Base-by-base conservation (phyloP, 1,140 invertebrate genomes). In the Trichonephila clavata region DNA sequence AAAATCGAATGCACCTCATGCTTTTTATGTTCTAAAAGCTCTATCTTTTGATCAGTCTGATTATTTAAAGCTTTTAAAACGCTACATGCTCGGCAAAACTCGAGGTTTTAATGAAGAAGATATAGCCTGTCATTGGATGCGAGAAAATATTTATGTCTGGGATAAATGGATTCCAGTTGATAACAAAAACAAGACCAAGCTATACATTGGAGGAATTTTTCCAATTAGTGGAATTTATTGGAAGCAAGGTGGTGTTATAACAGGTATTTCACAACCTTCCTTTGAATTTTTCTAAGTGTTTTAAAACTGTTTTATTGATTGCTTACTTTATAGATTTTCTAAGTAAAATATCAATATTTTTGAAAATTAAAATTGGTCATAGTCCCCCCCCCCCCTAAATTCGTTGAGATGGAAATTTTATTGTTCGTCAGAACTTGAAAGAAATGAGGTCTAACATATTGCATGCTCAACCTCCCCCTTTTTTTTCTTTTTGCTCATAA, bases 151-250 rank as follows among this genome's bases (percentile, higher is more conserved):
- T n/a, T 93, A 95, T 24, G 95, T 96, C 2, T 96, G 97, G 95
- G 94, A 94, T 0, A 94, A 95, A 13, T 98, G 97, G 97, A 95
- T 96, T 86, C 96, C 96, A 0, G 95, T 94, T 1, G 95, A 96
- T 87, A 95, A 96, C 0, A 95, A 96, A 8, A 96, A 96, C 68
- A 97, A 97, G 94, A 96, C 95, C 5, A 95, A 96, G 2, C 95
- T 97, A 27, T 96, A 96, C 93, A 97, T 98, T 86, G 97, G 97
- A 71, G 98, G 98, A 4, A 98, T 98, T 94, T 98, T 98, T 95
- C 98, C 98, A 0, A 95, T 97, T 65, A 96, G 95, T 43, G 97
- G 97, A 14, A 95, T 95, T 0, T 95, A 96, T 39, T 97, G 97
- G 94, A 96, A 96, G 2, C 97, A 97, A 20, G 95, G 96, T 24